A percentile compares a stretch with the other conserved stretches of the same genome.
Evolutionary conservation across 2,797 vertebrate species (phyloP).

Genomic region (Poecile montanus): DNA sequence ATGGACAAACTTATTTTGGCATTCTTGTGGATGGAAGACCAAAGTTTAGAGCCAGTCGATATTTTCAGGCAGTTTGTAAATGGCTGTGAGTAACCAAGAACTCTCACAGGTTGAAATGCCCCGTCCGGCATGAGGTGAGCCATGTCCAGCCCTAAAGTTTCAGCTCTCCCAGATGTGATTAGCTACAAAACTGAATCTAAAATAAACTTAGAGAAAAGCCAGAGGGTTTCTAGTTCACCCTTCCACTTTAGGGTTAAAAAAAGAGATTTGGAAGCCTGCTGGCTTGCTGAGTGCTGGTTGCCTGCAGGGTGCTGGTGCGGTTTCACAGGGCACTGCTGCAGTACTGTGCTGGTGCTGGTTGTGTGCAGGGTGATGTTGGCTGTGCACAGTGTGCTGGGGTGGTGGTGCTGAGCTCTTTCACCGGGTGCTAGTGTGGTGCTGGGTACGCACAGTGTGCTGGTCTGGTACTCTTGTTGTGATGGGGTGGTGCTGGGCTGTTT

Average conservation of each 20-base stretch:
- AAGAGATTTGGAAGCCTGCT: background rate
- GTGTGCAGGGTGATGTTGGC: background rate
- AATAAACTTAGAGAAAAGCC: background rate
- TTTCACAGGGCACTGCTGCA: background rate
- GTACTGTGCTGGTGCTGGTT: background rate
- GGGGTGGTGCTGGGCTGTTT: background rate
- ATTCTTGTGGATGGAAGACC: slow-evolving; percentile 11
- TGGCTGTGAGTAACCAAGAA: background rate
- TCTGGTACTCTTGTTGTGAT: background rate
- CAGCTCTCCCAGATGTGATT: background rate
- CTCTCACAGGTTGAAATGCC: background rate
- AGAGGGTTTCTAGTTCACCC: background rate
- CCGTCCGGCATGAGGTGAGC: background rate
- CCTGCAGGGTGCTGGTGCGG: background rate
- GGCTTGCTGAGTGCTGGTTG: background rate
- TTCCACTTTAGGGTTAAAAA: background rate
- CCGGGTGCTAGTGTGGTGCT: background rate
- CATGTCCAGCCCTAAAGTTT: background rate
- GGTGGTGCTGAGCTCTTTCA: background rate
- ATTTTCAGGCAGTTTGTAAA: background rate
- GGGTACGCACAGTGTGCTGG: background rate
- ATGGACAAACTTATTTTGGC: slow-evolving; percentile 54
- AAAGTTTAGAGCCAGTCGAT: background rate
- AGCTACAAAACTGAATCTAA: background rate
- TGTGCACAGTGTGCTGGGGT: background rate